Evolutionary conservation across 2,113 vertebrate species (phyloP).

Genomic region (Alectura lathami): DNA sequence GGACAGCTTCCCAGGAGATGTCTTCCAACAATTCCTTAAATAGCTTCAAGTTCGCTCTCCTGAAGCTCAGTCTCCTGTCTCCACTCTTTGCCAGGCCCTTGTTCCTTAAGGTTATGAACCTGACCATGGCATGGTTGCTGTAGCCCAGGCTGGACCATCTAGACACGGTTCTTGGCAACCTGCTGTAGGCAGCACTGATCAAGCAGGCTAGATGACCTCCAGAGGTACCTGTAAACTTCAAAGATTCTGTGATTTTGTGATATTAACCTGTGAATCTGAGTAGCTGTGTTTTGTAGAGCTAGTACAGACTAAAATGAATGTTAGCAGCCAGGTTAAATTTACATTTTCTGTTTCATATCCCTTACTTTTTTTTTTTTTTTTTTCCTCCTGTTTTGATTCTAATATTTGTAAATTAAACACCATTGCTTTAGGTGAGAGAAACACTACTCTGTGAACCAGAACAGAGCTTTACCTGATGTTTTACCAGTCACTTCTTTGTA

Average conservation of each 20-base stretch:
- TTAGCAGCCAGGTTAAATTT: neutral
- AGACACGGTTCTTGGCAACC: neutral
- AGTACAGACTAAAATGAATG: neutral
- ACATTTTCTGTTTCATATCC: neutral
- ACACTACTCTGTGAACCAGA: neutral
- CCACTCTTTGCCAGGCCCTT: no score
- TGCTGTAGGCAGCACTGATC: neutral
- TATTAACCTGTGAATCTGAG: neutral
- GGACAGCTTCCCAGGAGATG: no score
- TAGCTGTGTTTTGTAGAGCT: neutral
- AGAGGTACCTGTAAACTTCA: neutral
- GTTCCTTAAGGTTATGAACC: no score
- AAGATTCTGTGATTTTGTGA: neutral
- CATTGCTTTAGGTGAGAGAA: neutral
- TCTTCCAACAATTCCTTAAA: no score
- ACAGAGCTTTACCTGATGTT: neutral
- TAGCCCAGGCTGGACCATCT: no score
- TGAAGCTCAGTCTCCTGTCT: no score
- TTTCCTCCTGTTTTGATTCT: no score
- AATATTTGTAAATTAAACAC: neutral
- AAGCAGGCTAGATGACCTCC: neutral
- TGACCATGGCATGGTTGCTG: no score
- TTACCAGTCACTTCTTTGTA: neutral
- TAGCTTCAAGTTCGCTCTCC: no score
- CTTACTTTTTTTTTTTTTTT: neutral